These are phyloP conservation scores for Diphyllodes magnificus DNA, from an alignment of 2,113 vertebrate species.

Conservation along the genomic window DNA sequence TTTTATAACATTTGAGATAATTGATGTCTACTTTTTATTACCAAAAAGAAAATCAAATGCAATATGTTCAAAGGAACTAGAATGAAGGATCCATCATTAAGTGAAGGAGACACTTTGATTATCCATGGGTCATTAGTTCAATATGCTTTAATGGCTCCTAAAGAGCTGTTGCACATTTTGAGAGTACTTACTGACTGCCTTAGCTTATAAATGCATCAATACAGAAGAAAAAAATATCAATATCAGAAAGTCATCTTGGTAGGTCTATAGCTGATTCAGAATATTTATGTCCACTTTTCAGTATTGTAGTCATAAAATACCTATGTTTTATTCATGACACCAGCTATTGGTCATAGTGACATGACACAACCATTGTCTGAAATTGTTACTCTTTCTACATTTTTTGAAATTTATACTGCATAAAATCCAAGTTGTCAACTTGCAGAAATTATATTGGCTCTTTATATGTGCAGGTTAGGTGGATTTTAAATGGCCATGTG, in stretches of 20 bases:
- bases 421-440: neutral
- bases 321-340: neutral
- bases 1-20: conserved; percentile 2
- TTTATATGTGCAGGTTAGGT: neutral
- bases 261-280: neutral
- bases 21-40: conserved; percentile 21
- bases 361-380: neutral
- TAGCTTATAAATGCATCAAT: conserved; percentile 9
- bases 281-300: neutral
- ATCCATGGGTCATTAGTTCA: conserved; percentile 38
- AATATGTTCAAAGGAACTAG: conserved; percentile 10
- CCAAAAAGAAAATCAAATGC: conserved; percentile 21
- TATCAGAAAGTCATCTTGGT: conserved; percentile 3
- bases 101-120: conserved; percentile 41
- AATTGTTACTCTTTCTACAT: neutral
- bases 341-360: neutral
- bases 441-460: neutral
- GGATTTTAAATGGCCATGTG: neutral
- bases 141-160: conserved; percentile 12
- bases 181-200: neutral
- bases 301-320: neutral
- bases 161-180: conserved; percentile 3
- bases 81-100: conserved; percentile 24
- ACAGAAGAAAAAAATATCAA: conserved; percentile 12
- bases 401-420: neutral